Evolutionary conservation across 2,888 invertebrate genomes (phyloP), one percentile per base, ranked within the genome.

Genomic region (Clitarchus hookeri): DNA sequence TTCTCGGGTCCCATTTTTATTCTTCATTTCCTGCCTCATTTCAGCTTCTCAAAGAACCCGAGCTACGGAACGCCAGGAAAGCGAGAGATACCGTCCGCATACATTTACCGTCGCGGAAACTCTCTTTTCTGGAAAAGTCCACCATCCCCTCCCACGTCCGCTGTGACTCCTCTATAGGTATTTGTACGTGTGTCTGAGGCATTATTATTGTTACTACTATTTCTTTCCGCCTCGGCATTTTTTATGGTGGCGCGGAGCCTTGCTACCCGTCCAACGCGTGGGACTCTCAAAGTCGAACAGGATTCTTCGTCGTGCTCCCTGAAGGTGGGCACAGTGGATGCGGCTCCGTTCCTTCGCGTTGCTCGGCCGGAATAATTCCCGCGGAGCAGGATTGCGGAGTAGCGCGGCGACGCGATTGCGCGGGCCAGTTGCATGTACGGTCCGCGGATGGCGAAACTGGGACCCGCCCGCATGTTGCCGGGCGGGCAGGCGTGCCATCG

Each of bases 21-120:
- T 65, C n/a, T 65, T 65, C 65, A 65, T 65, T 65, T 23, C n/a
- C 65, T 65, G 65, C 65, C 23, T 65, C 65, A 65, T 65, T 65
- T 65, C 65, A 12, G 19, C 8, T 65, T 3, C 0, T 65, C 65
- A 65, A 65, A 65, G 65, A 65, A 23, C 16, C n/a, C 23, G 8
- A 23, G 65, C 65, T 6, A 65, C 12, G 65, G 19, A 13, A 23
- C 65, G 6, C 19, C 11, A 65, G 53, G 13, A 53, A 53, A 65
- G 65, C 0, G 65, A 23, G n/a, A 65, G n/a, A 23, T 65, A n/a
- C 65, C n/a, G n/a, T 23, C 65, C 19, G 65, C 65, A n/a, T 65
- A n/a, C 65, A n/a, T 65, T 65, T 65, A 65, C 19, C 65, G 3
- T 65, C 65, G 23, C n/a, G 19, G 65, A 65, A 65, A 11, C 65